A percentile compares a stretch with the other conserved stretches of the same genome.
These are phyloP conservation scores for Lasioglossum marginatum DNA, from an alignment of 2,888 invertebrate genomes.

Conservation along the genomic window DNA sequence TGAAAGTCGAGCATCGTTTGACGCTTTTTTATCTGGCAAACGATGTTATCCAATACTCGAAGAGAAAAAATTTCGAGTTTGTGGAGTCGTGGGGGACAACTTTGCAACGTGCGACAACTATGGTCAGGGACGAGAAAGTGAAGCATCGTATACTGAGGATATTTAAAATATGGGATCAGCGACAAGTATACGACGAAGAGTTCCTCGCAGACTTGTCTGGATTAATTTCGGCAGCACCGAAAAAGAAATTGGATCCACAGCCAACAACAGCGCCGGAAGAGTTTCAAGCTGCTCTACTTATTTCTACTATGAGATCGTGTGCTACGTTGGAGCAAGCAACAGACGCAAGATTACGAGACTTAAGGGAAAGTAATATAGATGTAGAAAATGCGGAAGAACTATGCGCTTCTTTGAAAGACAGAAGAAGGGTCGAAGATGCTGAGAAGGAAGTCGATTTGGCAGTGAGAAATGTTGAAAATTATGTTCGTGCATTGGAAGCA, in stretches of 20 bases:
- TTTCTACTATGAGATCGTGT: slow-evolving; percentile 82
- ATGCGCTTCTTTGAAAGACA: slow-evolving; percentile 93
- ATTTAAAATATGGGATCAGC: slow-evolving; percentile 98
- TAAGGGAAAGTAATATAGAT: slow-evolving; percentile 89
- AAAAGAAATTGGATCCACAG: slow-evolving; percentile 88
- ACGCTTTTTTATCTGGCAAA: slow-evolving; percentile 97
- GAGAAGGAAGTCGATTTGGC: slow-evolving; percentile 95
- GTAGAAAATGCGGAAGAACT: slow-evolving; percentile 92
- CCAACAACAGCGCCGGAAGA: slow-evolving; percentile 86
- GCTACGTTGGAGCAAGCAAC: slow-evolving; percentile 82
- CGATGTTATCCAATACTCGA: slow-evolving; percentile 98
- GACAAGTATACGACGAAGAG: slow-evolving; percentile 95
- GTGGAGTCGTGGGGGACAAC: slow-evolving; percentile 97
- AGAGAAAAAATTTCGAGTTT: slow-evolving; percentile 95
- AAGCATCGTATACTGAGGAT: slow-evolving; percentile 94
- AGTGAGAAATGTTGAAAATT: slow-evolving; percentile 91
- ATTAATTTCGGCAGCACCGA: slow-evolving; percentile 91
- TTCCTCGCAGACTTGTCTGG: slow-evolving; percentile 95
- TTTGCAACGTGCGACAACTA: slow-evolving; percentile 95
- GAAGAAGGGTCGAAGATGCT: slow-evolving; percentile 94
- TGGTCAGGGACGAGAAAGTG: slow-evolving; percentile 96
- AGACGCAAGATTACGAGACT: slow-evolving; percentile 81
- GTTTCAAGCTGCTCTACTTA: slow-evolving; percentile 88
- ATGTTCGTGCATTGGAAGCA: slow-evolving; percentile 91
- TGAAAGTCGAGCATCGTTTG: slow-evolving; percentile 93